Evolutionary conservation across 1,140 invertebrate species (phyloP), one percentile per base, ranked within the genome.

Genomic region (Chrysoperla carnea): DNA sequence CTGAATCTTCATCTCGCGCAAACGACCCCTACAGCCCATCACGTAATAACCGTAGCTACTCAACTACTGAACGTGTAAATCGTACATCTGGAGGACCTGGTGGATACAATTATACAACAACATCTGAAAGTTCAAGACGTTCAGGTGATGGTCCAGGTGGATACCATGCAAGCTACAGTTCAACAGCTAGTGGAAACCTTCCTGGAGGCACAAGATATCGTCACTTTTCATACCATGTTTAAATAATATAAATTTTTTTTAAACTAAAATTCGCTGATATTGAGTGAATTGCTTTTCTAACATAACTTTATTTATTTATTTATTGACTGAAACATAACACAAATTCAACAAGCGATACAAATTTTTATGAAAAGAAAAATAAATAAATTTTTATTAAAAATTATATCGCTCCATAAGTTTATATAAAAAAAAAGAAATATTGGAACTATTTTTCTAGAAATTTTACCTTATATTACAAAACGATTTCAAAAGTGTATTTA

Each of bases 211-310:
- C 81, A 52, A 69, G 63, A 52, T 86, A 85, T 60, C 78, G 83
- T 48, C 83, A 86, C 61, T 87, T 75, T 63, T 83, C 81, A 49
- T 86, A 86, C 67, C 78, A 81, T 61, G 78, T 86, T 55, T 87
- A 81, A 72, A 50, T 56, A n/a, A n/a, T n/a, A n/a, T 23, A 5
- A 23, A 23, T 23, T 23, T 23, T 23, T 23, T 23, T 23, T 23
- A 5, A 23, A 23, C 5, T 23, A 23, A 23, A 23, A 23, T 23
- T 23, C 17, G 17, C 17, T 23, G 6, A 33, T 33, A 33, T 31
- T 31, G n/a, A 9, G n/a, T 11, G 31, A 33, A 33, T 9, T 33
- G 31, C 31, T 33, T 33, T 33, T 33, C 31, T 11, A 33, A 9
- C 8, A 33, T 4, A 33, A 23, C 5, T 23, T 23, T 23, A 23